Evolutionary conservation across 2,113 vertebrate species (phyloP).

Genomic region (Suncus etruscus): DNA sequence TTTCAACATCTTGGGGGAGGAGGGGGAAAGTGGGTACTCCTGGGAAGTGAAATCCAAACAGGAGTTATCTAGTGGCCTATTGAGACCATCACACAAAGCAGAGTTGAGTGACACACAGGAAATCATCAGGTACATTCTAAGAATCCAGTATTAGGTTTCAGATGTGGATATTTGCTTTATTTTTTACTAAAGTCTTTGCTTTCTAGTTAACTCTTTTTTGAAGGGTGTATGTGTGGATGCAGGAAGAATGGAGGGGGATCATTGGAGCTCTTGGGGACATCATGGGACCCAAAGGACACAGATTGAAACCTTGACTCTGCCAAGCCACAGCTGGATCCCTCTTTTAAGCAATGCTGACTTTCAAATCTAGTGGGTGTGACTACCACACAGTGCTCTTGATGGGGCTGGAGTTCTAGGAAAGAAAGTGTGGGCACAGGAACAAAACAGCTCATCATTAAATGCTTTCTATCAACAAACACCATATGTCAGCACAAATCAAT

Average conservation of each 20-base stretch:
- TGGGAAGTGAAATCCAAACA: no score
- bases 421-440: background rate
- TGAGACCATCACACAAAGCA: background rate
- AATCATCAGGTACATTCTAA: no score
- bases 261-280: no score
- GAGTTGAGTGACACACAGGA: background rate
- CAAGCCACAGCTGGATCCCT: accelerated
- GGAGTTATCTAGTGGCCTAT: accelerated
- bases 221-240: background rate
- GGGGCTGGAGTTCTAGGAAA: background rate
- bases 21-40: background rate
- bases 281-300: background rate
- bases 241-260: no score
- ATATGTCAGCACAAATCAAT: slow-evolving; percentile 59
- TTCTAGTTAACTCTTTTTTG: background rate
- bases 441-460: slow-evolving; percentile 42
- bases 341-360: background rate
- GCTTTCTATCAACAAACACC: slow-evolving; percentile 62
- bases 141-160: background rate
- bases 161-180: background rate
- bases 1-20: background rate
- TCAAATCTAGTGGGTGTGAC: accelerated
- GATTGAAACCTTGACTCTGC: background rate
- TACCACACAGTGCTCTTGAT: accelerated
- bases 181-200: background rate